These are phyloP conservation scores for Drosophila aff. DNA, from an alignment of 1,140 invertebrate species.

Conservation along the genomic window DNA sequence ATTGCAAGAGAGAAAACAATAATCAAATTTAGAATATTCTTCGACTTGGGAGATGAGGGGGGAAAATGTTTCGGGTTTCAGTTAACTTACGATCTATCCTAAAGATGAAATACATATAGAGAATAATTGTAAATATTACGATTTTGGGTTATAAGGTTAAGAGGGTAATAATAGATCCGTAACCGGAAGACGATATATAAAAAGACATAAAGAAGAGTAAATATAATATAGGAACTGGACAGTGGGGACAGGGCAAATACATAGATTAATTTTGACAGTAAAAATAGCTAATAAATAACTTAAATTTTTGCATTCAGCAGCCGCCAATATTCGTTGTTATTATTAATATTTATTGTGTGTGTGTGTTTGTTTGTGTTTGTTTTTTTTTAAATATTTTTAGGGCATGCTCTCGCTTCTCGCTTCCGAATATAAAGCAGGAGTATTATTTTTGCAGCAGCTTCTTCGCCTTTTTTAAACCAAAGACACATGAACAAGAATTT, in stretches of 20 bases:
- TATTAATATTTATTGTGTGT: conserved; percentile 17
- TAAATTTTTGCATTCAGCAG: conserved; percentile 38
- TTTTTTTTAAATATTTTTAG: background rate
- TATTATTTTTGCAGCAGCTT: conserved; percentile 43
- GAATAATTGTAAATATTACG: conserved; percentile 2
- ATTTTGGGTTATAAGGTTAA: conserved; percentile 6
- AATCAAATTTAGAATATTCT: conserved; percentile 49
- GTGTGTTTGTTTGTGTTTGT: conserved; percentile 4
- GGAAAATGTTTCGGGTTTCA: conserved; percentile 10
- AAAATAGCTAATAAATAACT: conserved; percentile 26
- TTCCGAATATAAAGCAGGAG: conserved; percentile 24
- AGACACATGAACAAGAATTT: conserved; percentile 49
- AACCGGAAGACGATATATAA: conserved; percentile 40
- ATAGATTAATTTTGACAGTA: conserved; percentile 23
- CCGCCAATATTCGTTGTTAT: conserved; percentile 23
- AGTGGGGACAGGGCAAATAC: conserved; percentile 40
- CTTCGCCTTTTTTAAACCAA: conserved; percentile 25
- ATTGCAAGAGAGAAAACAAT: conserved; percentile 64
- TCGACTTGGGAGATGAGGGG: conserved; percentile 1
- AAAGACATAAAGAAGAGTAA: conserved; percentile 33
- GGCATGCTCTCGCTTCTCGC: conserved; percentile 34
- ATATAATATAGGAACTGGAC: conserved; percentile 32
- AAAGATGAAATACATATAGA: conserved; percentile 35
- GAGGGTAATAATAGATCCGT: conserved; percentile 25
- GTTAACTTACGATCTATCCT: conserved; percentile 42